These are phyloP conservation scores for Lobophora halterata DNA, from an alignment of 2,888 invertebrate species.

Conservation along the genomic window DNA sequence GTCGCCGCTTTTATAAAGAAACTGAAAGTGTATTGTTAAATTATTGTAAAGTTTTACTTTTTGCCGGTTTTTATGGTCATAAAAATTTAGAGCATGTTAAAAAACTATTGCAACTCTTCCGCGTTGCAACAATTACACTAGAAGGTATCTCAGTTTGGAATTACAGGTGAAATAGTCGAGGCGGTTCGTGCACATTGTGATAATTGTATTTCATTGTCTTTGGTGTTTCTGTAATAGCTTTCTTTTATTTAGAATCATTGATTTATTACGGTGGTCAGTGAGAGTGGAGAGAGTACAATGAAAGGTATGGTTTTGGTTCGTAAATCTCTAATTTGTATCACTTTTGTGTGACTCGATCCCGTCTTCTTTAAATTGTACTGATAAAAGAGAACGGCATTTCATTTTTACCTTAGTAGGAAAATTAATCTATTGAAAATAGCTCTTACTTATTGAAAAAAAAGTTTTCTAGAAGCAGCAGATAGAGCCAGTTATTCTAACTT, in stretches of 20 bases:
- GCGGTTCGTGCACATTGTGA: slow-evolving; percentile 62
- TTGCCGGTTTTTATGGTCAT: slow-evolving; percentile 64
- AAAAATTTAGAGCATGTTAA: slow-evolving; percentile 76
- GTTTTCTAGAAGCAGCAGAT: too few relatives aligned
- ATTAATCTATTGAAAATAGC: too few relatives aligned
- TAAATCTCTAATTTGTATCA: slow-evolving; percentile 20
- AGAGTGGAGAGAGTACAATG: slow-evolving; percentile 43
- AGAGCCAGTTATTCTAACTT: too few relatives aligned
- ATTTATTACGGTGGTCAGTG: slow-evolving; percentile 61
- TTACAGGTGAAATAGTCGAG: slow-evolving; percentile 78
- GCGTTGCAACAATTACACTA: slow-evolving; percentile 59
- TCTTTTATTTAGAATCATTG: slow-evolving; percentile 69
- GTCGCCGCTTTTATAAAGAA: slow-evolving; percentile 71
- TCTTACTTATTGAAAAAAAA: too few relatives aligned
- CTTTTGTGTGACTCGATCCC: slow-evolving; percentile 6
- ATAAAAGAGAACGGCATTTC: too few relatives aligned
- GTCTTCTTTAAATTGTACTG: slow-evolving; percentile 8
- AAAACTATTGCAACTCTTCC: slow-evolving; percentile 70
- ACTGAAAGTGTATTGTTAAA: slow-evolving; percentile 75
- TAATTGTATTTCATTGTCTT: slow-evolving; percentile 67
- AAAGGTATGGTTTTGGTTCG: slow-evolving; percentile 45
- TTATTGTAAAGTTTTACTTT: slow-evolving; percentile 50
- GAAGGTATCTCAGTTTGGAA: slow-evolving; percentile 65
- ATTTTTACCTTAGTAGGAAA: too few relatives aligned
- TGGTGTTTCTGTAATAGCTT: slow-evolving; percentile 61